Conservation (phyloP, 1,140 invertebrate genomes). For the Eriocheir sinensis region DNA sequence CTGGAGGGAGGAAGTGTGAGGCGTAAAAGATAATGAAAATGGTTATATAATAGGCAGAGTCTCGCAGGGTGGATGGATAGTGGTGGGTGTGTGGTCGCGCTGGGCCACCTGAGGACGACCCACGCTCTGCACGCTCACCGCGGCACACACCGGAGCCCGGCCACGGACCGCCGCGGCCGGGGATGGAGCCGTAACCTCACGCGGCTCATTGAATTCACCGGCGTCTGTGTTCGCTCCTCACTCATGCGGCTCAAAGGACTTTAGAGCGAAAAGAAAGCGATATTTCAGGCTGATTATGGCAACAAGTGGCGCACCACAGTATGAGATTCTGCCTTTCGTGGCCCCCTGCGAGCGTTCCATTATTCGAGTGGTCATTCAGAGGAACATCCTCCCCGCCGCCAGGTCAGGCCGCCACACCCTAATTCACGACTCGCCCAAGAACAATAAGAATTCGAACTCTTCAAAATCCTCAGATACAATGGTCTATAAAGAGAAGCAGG, state of each 20-base stretch:
- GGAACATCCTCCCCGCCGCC: background rate
- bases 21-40: background rate
- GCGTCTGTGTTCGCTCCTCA: background rate
- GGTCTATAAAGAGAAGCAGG: constrained; percentile 72
- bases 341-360: constrained; percentile 37
- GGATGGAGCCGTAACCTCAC: constrained; percentile 7
- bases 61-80: background rate
- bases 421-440: constrained; percentile 64
- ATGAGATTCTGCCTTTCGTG: constrained; percentile 38
- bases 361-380: constrained; percentile 48
- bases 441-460: constrained; percentile 65
- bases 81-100: background rate
- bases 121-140: background rate
- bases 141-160: background rate
- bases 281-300: constrained; percentile 46
- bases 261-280: constrained; percentile 32
- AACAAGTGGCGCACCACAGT: constrained; percentile 45
- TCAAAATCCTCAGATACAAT: constrained; percentile 67
- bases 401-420: constrained; percentile 55
- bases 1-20: background rate
- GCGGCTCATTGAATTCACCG: constrained; percentile 34
- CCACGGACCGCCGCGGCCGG: background rate
- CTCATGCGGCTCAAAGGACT: background rate
- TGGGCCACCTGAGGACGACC: background rate
- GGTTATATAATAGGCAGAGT: background rate